Evolutionary conservation across 2,113 vertebrate genomes (phyloP), one percentile per base, ranked within the genome.

Genomic region (Anolis carolinensis): DNA sequence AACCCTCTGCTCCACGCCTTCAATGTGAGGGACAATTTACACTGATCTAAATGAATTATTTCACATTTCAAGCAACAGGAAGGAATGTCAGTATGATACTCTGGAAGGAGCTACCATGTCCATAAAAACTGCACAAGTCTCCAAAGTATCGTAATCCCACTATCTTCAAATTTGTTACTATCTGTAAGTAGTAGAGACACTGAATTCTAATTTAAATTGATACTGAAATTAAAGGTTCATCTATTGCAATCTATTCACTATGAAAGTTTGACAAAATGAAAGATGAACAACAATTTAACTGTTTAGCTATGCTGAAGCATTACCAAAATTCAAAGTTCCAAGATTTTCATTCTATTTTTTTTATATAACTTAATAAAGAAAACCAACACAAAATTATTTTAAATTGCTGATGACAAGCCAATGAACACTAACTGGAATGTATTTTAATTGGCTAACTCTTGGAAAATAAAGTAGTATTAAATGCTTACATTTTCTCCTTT

Each of bases 401-500:
- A 50, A 73, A 72, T 65, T 81, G 85, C 87, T 89, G 80, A 75
- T 67, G 79, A 90, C 82, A 91, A 90, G 89, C 90, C 90, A 93
- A 85, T 30, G 68, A 79, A 90, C 27, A 86, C 82, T 88, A 90
- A 83, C 88, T 87, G 82, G 79, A 81, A 87, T 83, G 9, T 67
- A 25, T 87, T 90, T 91, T 85, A 8, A 81, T 91, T 93, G 91
- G 93, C 88, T 82, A 91, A n/a, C 30, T 82, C 83, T 86, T 92
- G 73, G 77, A 86, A 84, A 92, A 91, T 83, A 79, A 91, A 86
- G 62, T 36, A 13, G 16, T 13, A 90, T 52, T 85, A 65, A 27
- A 30, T 80, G 73, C 11, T 48, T 34, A 50, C 21, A 68, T 62
- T 74, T 75, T 55, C 71, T 92, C 10, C 50, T 88, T 82, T 92